These are phyloP conservation scores for Drosophila monieri DNA, from an alignment of 2,888 invertebrate genomes.

Conservation along the genomic window DNA sequence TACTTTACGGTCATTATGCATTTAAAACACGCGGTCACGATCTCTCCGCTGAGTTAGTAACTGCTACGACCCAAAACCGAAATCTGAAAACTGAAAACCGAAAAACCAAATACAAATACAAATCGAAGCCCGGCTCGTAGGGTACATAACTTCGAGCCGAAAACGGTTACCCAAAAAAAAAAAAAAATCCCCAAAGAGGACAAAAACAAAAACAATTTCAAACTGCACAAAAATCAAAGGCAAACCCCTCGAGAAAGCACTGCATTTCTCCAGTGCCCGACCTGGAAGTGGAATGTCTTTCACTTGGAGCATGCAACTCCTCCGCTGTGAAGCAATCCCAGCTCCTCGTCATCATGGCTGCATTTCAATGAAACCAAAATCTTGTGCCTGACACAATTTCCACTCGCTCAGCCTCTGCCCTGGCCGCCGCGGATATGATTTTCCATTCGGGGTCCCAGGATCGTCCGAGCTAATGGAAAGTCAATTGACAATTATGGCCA, in stretches of 20 bases:
- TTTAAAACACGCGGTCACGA: constrained; percentile 84
- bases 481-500: constrained; percentile 81
- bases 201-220: constrained; percentile 20
- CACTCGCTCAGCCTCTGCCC: constrained; percentile 5
- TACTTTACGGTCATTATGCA: constrained; percentile 84
- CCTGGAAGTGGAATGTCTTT: constrained; percentile 71
- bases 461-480: constrained; percentile 76
- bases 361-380: constrained; percentile 74
- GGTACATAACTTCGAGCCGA: constrained; percentile 43
- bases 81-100: constrained; percentile 21
- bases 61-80: constrained; percentile 60
- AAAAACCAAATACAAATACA: constrained; percentile 47
- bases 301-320: constrained; percentile 58
- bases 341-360: constrained; percentile 52
- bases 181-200: constrained; percentile 7
- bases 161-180: constrained; percentile 37
- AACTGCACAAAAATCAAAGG: constrained; percentile 51
- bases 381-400: constrained; percentile 60
- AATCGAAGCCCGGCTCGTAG: constrained; percentile 61
- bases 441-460: constrained; percentile 32
- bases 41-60: constrained; percentile 81
- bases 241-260: constrained; percentile 68
- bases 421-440: constrained; percentile 30
- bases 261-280: constrained; percentile 67
- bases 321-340: constrained; percentile 21